Evolutionary conservation across 2,113 vertebrate species (phyloP), one percentile per base, ranked within the genome.

Genomic region (Phaethornis superciliosus): DNA sequence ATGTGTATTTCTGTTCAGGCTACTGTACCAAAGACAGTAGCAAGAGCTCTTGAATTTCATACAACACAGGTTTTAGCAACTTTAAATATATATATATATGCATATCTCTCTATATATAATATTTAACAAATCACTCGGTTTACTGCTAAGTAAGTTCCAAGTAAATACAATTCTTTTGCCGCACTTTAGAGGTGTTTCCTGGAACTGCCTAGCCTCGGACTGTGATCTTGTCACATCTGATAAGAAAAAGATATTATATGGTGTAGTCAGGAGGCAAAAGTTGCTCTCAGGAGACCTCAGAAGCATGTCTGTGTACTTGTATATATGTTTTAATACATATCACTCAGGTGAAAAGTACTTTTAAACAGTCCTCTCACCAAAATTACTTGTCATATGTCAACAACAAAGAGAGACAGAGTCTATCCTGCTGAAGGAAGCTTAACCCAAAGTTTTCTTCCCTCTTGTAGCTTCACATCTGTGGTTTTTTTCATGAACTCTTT

Each of bases 301-400:
- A 83, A 58, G 7, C 2, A 7, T 19, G 3, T 18, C 5, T 32
- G 3, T 52, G 13, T 32, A 46, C n/a, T 51, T 70, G 27, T 40
- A 10, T n/a, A 23, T 35, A 17, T 23, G 2, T 42, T 81, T 67
- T 63, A 58, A 84, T 55, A 26, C 18, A 35, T 72, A 19, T 10
- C 69, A 56, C 15, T 55, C 4, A 20, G 10, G 4, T 24, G 59
- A 35, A n/a, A 1, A 0, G 9, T 71, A 35, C 27, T 85, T 81
- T 24, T 67, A 69, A 87, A 33, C 2, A 70, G 20, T 15, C 6
- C 1, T 54, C n/a, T 81, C 12, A 18, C 10, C 2, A 56, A 82
- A 70, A 68, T 15, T 0, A 2, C 3, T 3, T 6, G 0, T 4
- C 2, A 0, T 79, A 2, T 58, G 78, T 79, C 21, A 35, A n/a